phyloP scores from a whole-genome alignment of 1,140 invertebrate species.

The Pseudoatta argentina region DNA sequence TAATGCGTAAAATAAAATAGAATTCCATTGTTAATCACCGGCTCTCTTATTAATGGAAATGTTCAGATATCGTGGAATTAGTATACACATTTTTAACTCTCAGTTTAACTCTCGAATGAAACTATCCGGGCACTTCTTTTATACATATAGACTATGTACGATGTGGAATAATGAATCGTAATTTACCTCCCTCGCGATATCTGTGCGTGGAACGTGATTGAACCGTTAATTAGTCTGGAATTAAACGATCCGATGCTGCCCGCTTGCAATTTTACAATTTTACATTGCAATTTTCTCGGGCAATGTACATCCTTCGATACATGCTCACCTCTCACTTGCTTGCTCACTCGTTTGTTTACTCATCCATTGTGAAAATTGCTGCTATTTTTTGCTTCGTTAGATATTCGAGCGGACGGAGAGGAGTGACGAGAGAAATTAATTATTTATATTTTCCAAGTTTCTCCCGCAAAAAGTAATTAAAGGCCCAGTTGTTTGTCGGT shows the following conservation, averaged over 20 bases:
- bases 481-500: constrained; percentile 8
- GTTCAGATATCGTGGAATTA: constrained; percentile 21
- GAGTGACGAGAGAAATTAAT: constrained; percentile 37
- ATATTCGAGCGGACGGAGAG: not conserved
- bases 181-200: constrained; percentile 49
- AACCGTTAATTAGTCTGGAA: constrained; percentile 59
- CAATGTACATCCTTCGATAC: constrained; percentile 45
- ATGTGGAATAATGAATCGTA: constrained; percentile 52
- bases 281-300: constrained; percentile 58
- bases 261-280: constrained; percentile 53
- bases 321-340: not conserved
- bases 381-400: constrained; percentile 51
- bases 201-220: constrained; percentile 44
- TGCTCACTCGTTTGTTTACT: constrained; percentile 35
- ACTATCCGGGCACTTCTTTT: constrained; percentile 43
- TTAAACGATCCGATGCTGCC: constrained; percentile 45
- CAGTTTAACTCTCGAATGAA: constrained; percentile 40
- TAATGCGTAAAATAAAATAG: not conserved
- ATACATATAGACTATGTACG: constrained; percentile 9
- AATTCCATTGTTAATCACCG: not conserved
- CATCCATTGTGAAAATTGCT: constrained; percentile 42
- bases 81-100: constrained; percentile 35
- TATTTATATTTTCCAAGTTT: constrained; percentile 52
- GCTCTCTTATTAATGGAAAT: not conserved
- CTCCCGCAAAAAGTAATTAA: constrained; percentile 41